Evolutionary conservation across 2,113 vertebrate genomes (phyloP).

Genomic region (Melanocharis versteri): DNA sequence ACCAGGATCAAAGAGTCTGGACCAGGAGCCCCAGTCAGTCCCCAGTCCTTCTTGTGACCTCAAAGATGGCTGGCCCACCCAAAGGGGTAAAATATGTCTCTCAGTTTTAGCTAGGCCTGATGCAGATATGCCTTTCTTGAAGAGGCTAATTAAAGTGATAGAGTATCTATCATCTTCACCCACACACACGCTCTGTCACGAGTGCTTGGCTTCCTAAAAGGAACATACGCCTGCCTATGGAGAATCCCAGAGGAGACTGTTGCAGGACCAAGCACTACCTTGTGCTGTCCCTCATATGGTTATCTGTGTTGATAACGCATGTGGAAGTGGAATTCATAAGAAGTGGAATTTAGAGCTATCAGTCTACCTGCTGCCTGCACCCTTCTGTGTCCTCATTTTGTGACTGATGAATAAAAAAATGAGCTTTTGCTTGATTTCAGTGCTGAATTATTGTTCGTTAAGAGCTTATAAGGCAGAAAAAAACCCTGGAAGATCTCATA

Average conservation of each 20-base stretch:
- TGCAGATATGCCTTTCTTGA: neutral
- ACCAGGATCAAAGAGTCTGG: fast-evolving
- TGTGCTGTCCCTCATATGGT: neutral
- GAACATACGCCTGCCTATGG: fast-evolving
- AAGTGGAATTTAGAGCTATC: neutral
- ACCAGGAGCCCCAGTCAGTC: neutral
- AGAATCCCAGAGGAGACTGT: neutral
- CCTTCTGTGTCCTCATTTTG: neutral
- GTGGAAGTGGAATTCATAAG: neutral
- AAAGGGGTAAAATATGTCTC: neutral
- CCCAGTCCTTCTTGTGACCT: neutral
- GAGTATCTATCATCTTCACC: neutral
- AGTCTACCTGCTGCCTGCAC: neutral
- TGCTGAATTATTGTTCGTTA: neutral
- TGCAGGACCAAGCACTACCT: neutral
- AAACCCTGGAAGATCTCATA: neutral
- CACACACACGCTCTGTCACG: fast-evolving
- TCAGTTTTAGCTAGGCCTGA: neutral
- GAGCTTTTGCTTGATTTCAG: neutral
- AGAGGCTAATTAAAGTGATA: neutral
- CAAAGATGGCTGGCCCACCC: neutral
- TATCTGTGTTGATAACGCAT: neutral
- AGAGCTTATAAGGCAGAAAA: neutral
- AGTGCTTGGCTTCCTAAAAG: neutral
- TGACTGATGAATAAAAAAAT: neutral